Conservation (phyloP, 2,888 invertebrate genomes). For the Ferdinandea cuprea region DNA sequence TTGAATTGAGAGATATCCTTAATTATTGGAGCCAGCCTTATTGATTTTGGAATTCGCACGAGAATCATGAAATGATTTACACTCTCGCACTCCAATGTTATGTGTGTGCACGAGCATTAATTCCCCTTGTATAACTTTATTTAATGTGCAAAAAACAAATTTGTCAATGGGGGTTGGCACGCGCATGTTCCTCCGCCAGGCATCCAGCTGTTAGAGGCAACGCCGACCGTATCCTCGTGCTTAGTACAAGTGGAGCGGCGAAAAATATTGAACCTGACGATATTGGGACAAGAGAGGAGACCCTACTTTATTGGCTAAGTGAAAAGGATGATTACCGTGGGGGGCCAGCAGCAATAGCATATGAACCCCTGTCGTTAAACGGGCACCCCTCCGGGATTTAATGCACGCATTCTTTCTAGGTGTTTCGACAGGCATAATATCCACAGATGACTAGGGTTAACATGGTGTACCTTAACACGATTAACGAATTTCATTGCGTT, state of each 20-base stretch:
- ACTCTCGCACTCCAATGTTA: constrained; percentile 68
- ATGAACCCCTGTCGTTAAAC: constrained; percentile 70
- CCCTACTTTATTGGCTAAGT: constrained; percentile 72
- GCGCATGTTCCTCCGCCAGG: constrained; percentile 77
- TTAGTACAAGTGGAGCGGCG: constrained; percentile 26
- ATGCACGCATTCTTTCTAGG: constrained; percentile 57
- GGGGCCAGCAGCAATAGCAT: constrained; percentile 64
- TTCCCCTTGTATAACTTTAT: constrained; percentile 71
- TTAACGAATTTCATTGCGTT: constrained; percentile 75
- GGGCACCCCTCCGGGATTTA: constrained; percentile 69
- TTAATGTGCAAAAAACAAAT: constrained; percentile 78
- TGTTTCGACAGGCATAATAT: constrained; percentile 74
- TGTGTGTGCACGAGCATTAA: constrained; percentile 64
- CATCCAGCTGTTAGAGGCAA: constrained; percentile 71
- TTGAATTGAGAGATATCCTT: constrained; percentile 68
- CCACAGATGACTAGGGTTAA: constrained; percentile 74
- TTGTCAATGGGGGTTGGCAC: constrained; percentile 83
- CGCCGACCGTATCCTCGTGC: constrained; percentile 28
- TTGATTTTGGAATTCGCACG: constrained; percentile 63
- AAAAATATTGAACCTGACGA: constrained; percentile 62
- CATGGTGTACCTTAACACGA: constrained; percentile 77
- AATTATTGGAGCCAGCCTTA: constrained; percentile 53
- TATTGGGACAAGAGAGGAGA: constrained; percentile 69
- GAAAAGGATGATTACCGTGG: constrained; percentile 73
- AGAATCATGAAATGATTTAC: constrained; percentile 69